A percentile compares a stretch with the other conserved stretches of the same genome.
These are phyloP conservation scores for Alviniconcha marisindica DNA, from an alignment of 1,140 invertebrate species.

Conservation along the genomic window DNA sequence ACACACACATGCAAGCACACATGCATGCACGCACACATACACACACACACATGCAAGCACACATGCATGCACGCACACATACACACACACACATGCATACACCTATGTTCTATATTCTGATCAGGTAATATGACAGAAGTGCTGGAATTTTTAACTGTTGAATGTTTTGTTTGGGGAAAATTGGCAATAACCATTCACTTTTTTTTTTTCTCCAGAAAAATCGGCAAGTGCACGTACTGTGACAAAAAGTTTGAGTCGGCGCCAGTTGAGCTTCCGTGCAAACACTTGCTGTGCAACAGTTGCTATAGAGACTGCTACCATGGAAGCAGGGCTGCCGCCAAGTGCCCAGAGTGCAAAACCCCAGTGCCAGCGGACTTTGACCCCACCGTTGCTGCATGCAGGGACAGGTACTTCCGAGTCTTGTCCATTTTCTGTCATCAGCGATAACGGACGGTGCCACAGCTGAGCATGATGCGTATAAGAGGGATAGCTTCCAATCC, in stretches of 20 bases:
- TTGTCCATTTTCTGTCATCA: background rate
- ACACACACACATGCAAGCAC: no score
- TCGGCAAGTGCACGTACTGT: slow-evolving; percentile 51
- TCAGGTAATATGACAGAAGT: no score
- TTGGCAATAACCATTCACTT: background rate
- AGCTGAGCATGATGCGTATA: no score
- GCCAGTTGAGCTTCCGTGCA: slow-evolving; percentile 51
- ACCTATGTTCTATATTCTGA: no score
- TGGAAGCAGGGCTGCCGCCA: background rate
- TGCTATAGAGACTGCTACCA: slow-evolving; percentile 31
- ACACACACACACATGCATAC: no score
- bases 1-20: no score
- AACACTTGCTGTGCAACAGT: slow-evolving; percentile 50
- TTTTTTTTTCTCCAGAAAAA: slow-evolving; percentile 42
- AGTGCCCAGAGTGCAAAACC: slow-evolving; percentile 47
- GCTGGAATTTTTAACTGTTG: no score
- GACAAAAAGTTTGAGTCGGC: slow-evolving; percentile 44
- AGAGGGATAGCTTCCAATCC: no score
- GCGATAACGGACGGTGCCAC: no score
- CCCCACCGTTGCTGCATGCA: slow-evolving; percentile 3
- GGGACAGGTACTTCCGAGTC: slow-evolving; percentile 21
- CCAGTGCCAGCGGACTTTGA: slow-evolving; percentile 45
- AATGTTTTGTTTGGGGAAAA: no score
- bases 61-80: no score
- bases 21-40: no score